Base-by-base conservation (phyloP, 2,113 vertebrate species). In the Turdus rufiventris region DNA sequence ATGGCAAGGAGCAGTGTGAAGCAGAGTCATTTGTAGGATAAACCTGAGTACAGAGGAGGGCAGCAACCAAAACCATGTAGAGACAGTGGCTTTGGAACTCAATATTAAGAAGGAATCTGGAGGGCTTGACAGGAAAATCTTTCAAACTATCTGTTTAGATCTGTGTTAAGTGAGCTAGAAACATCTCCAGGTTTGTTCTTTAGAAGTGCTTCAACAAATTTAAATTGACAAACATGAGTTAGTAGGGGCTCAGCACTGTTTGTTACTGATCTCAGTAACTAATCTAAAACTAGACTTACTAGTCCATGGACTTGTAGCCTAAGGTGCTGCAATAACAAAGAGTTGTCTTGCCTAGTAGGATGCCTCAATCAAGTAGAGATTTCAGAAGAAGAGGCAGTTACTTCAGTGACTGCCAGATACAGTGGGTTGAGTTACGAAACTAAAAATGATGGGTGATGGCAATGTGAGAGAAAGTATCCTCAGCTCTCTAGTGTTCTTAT, bases 271-370 rank as follows among this genome's bases (percentile, higher is more conserved):
- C n/a, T 84, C 42, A 28, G 50, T 73, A 34, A 21, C 47, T 66
- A 7, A 70, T 62, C 25, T 47, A 54, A 81, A 89, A 54, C 28
- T 34, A 12, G 21, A 20, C 50, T 81, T 58, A 26, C 34, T 78
- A 0, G 75, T 71, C 48, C 8, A 1, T 63, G 40, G 43, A 12
- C 20, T 47, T 33, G 8, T 0, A 2, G 42, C 56, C 65, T 50
- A 8, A 72, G 48, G 48, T 58, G 36, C 34, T 54, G 18, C 21
- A n/a, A 10, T 58, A 62, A 43, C 2, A 0, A 45, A 75, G 62
- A n/a, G 33, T 51, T 57, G 26, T 45, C 70, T 88, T 71, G 21
- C 43, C 78, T 19, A 31, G 26, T 38, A 47, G 23, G 14, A 10
- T 77, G 25, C 33, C 33, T 66, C 40, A 25, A 1, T 56, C 42